Conservation (phyloP, 2,888 invertebrate species). For the Hemaris fuciformis region DNA sequence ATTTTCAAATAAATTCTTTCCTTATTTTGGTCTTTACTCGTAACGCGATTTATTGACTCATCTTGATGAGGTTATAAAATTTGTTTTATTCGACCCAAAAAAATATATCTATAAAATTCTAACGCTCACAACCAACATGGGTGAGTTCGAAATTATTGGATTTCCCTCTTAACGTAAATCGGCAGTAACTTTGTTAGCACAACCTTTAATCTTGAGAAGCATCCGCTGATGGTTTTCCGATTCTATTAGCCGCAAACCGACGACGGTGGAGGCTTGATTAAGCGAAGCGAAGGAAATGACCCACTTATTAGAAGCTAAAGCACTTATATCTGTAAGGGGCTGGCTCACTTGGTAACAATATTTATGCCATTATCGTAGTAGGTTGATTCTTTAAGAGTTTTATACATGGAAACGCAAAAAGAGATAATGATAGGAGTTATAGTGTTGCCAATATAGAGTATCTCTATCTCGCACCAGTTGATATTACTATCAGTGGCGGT, state of each 20-base stretch:
- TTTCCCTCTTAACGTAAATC: conserved; percentile 37
- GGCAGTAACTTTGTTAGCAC: conserved; percentile 49
- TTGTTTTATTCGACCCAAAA: too few species aligned
- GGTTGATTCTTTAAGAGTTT: neutral
- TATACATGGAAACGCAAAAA: too few species aligned
- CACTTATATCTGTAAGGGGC: conserved; percentile 6
- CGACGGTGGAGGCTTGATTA: conserved; percentile 53
- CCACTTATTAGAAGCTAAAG: conserved; percentile 37
- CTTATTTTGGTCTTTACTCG: too few species aligned
- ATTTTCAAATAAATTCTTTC: too few species aligned
- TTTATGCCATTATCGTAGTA: neutral
- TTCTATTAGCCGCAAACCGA: conserved; percentile 67
- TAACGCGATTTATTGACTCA: too few species aligned
- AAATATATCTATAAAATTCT: too few species aligned
- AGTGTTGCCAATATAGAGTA: too few species aligned
- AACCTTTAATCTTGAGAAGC: conserved; percentile 58
- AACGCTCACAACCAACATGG: neutral
- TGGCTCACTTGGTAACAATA: too few species aligned
- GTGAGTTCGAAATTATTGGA: conserved; percentile 11
- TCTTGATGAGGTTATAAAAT: too few species aligned
- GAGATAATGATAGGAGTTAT: too few species aligned
- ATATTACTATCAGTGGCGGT: too few species aligned
- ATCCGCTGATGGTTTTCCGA: conserved; percentile 72
- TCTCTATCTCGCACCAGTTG: too few species aligned
- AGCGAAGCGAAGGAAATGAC: conserved; percentile 51